Evolutionary conservation across 2,113 vertebrate genomes (phyloP).

Genomic region (Epinephelus moara): DNA sequence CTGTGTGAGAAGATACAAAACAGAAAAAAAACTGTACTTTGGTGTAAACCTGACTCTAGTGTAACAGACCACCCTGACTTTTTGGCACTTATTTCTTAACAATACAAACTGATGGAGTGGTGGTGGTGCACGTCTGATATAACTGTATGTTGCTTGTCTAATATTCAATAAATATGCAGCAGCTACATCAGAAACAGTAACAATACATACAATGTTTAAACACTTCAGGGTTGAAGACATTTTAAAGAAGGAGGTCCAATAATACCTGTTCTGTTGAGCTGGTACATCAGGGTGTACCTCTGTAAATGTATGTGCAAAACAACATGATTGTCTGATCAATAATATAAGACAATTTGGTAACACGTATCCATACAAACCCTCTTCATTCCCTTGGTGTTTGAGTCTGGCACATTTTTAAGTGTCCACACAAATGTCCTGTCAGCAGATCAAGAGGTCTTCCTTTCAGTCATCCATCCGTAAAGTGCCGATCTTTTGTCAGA

Average conservation of each 20-base stretch:
- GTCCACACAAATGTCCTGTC: conserved; percentile 38
- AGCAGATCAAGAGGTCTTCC: conserved; percentile 5
- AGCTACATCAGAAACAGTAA: conserved; percentile 46
- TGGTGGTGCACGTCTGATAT: neutral
- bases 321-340: conserved; percentile 64
- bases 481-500: conserved; percentile 55
- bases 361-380: conserved; percentile 29
- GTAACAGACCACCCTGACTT: conserved; percentile 29
- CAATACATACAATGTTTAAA: conserved; percentile 35
- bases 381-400: conserved; percentile 10
- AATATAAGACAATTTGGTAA: conserved; percentile 57
- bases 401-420: conserved; percentile 49
- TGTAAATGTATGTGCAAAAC: conserved; percentile 71
- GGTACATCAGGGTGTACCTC: conserved; percentile 24
- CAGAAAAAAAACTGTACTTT: conserved; percentile 36
- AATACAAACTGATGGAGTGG: conserved; percentile 11
- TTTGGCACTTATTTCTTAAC: conserved; percentile 47
- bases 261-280: conserved; percentile 20
- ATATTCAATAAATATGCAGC: conserved; percentile 77
- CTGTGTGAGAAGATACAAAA: conserved; percentile 11
- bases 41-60: conserved; percentile 10
- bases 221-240: conserved; percentile 12
- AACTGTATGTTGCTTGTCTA: conserved; percentile 13
- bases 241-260: conserved; percentile 15
- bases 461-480: conserved; percentile 49